phyloP scores from a whole-genome alignment of 2,113 vertebrate species.

The Hiodon alosoides region DNA sequence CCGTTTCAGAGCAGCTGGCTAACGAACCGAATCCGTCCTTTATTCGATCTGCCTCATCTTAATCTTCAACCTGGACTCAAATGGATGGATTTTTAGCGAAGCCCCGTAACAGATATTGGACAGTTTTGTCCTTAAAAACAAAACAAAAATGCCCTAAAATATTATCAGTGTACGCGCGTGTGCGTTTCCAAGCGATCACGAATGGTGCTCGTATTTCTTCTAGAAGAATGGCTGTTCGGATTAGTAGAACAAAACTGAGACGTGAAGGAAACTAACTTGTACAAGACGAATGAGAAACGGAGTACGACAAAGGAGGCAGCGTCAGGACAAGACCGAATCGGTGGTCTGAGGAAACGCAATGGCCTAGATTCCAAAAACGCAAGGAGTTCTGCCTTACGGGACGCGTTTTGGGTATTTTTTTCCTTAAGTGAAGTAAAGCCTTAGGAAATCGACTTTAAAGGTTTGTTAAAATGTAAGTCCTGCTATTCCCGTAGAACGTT shows the following conservation, averaged over 20 bases:
- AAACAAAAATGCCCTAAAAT: constrained; percentile 24
- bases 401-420: constrained; percentile 23
- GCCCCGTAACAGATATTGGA: neutral
- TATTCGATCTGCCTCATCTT: neutral
- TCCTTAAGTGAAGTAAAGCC: neutral
- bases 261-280: constrained; percentile 34
- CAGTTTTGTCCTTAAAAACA: neutral
- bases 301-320: constrained; percentile 37
- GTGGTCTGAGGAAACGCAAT: constrained; percentile 34
- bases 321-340: constrained; percentile 26
- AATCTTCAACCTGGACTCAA: neutral
- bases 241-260: constrained; percentile 27
- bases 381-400: constrained; percentile 40
- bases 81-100: neutral
- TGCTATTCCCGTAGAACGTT: neutral
- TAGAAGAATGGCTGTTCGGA: constrained; percentile 22
- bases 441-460: neutral
- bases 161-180: constrained; percentile 18
- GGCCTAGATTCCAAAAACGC: constrained; percentile 48
- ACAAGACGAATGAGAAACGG: constrained; percentile 33
- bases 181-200: constrained; percentile 20
- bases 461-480: neutral
- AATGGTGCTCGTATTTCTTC: constrained; percentile 34
- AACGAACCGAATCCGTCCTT: neutral
- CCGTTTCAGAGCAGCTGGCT: neutral